A percentile compares a stretch with the other conserved stretches of the same genome.
phyloP scores from a whole-genome alignment of 1,140 invertebrate species.

The Gryllus bimaculatus region DNA sequence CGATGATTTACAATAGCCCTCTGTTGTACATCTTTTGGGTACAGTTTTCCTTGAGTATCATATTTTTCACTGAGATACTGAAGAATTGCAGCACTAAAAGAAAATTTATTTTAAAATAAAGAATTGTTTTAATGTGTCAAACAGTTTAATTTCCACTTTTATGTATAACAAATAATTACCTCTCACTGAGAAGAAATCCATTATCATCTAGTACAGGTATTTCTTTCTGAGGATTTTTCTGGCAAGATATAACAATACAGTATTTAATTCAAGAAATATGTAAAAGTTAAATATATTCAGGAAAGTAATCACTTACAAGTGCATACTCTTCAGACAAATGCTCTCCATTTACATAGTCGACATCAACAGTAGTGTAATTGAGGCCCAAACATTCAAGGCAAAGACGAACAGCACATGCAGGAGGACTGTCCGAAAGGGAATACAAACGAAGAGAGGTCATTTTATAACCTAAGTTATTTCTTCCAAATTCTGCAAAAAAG shows the following conservation, averaged over 20 bases:
- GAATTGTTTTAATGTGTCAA: neutral
- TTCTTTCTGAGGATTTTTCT: constrained; percentile 73
- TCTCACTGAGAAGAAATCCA: constrained; percentile 60
- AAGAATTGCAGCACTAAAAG: constrained; percentile 56
- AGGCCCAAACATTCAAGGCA: too few species aligned
- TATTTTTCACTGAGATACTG: constrained; percentile 69
- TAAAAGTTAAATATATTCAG: too few species aligned
- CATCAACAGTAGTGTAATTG: too few species aligned
- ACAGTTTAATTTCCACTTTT: neutral
- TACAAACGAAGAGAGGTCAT: too few species aligned
- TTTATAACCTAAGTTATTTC: too few species aligned
- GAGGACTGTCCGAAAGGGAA: too few species aligned
- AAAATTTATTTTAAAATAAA: constrained; percentile 8
- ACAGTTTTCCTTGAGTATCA: constrained; percentile 47
- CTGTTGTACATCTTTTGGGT: constrained; percentile 54
- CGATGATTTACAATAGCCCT: constrained; percentile 65
- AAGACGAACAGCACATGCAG: too few species aligned
- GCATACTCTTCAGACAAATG: too few species aligned
- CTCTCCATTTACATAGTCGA: too few species aligned
- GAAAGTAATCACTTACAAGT: too few species aligned
- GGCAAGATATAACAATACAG: constrained; percentile 24
- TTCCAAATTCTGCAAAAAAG: too few species aligned
- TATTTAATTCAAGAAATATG: too few species aligned
- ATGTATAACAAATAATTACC: constrained; percentile 30
- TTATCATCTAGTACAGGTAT: constrained; percentile 64